Evolutionary conservation across 2,888 invertebrate species (phyloP), one percentile per base, ranked within the genome.

Genomic region (Erebia palarica): DNA sequence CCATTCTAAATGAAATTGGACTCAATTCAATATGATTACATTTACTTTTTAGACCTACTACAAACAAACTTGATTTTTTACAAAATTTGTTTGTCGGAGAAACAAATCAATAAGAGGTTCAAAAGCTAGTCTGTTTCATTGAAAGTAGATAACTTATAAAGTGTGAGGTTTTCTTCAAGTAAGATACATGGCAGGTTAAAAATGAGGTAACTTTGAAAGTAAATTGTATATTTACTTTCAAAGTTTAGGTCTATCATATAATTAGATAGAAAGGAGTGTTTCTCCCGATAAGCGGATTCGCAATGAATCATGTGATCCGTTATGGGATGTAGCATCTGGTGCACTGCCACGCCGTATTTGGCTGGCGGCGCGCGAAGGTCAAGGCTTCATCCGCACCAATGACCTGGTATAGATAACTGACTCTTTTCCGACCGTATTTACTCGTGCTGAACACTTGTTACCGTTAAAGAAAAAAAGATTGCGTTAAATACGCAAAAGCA

Each of bases 321-420:
- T 84, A 86, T 83, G 84, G 81, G 84, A 81, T 82, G 80, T 78
- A 82, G 82, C 89, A 89, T 88, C 89, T 88, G 87, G 84, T 86
- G 83, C 83, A 82, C 82, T 84, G 80, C 78, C 79, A 82, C 81
- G 82, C 87, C 89, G 87, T 89, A 84, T 90, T 89, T 87, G 85
- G 83, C 79, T 87, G 86, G 83, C 84, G 86, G 80, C 75, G 87
- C 91, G 87, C 82, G 91, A 91, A 92, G 92, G 92, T 84, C 91
- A 90, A 90, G 92, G 92, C 79, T 83, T 83, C 76, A 83, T 82
- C 82, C 82, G 84, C 86, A 82, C 84, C 81, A 81, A 80, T 86
- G 86, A 85, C 84, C 85, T 81, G 74, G 61, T 74, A 76, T 69
- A 77, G 75, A 49, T 73, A 67, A 59, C 59, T 58, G 63, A 44